Base-by-base conservation (phyloP, 2,888 invertebrate genomes). In the Hoplodrina ambigua region DNA sequence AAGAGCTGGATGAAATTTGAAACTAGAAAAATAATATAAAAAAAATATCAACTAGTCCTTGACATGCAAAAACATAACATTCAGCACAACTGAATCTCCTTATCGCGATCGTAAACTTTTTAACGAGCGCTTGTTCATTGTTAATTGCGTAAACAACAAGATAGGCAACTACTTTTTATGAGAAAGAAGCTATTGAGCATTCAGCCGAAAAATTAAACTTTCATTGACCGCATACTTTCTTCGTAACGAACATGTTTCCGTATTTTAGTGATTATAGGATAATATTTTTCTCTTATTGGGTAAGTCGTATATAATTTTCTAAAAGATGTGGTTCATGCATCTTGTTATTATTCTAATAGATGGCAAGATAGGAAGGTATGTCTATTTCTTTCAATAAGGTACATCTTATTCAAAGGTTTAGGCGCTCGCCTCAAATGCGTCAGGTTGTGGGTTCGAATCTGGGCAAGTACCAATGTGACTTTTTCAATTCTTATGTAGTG, bases 71-170 rank as follows among this genome's bases (percentile, higher is more conserved):
- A 59, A 81, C 67, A 78, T 71, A 72, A 69, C 68, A 78, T 72
- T 78, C 78, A 75, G 71, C 67, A 70, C 30, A 52, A 57, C 52
- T 78, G 67, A 73, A 74, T 83, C 74, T 83, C 66, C 75, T 80
- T 84, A 84, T 84, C 84, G 58, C 70, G 62, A 75, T 84, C 84
- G 84, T 85, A 78, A 85, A 85, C 60, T 61, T 84, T 89, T 93
- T 94, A 85, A 94, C 91, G 94, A 94, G 80, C 90, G 79, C 82
- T 91, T 91, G 92, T 91, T 88, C 92, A 91, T 92, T 92, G 90
- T 89, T 87, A 83, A 87, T 89, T 89, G 83, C 80, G 82, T 88
- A 92, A 90, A 88, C 89, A 71, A 87, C 80, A 76, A 88, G 87
- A 90, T 86, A 84, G 63, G 74, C 58, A 73, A 71, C 68, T 55